Base-by-base conservation (phyloP, 2,888 invertebrate species). In the Heliconius sara region DNA sequence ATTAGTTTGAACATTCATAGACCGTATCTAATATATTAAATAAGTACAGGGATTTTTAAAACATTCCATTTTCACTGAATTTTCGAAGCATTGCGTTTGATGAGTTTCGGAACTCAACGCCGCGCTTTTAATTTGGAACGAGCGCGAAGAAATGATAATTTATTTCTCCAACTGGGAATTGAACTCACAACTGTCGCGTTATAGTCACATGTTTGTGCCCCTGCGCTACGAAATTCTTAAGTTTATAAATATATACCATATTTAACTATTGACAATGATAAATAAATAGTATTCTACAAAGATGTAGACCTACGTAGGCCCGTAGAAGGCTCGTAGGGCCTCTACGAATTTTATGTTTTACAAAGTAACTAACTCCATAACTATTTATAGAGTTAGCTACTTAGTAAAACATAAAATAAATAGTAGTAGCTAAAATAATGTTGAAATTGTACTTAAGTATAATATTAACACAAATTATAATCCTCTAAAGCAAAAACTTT, bases 241-340 rank as follows among this genome's bases (percentile, higher is more conserved):
- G 16, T 5, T 5, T 47, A 34, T 34, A 34, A 34, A 34, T 34
- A 34, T 34, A 22, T 22, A 57, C 5, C 22, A 22, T 19, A 22
- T 19, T 57, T 57, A 57, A 34, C 57, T 30, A 57, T 12, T 39
- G 34, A 22, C 9, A 74, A 76, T 34, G 19, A 5, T 16, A 43
- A 66, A 16, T 25, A 3, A 52, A 65, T 34, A 12, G 6, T 39
- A 22, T n/a, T 2, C 5, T 57, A 57, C 27, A 34, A 27, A 30
- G 0, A 10, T 19, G 27, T 27, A 30, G 19, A 71, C 19, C 57
- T 72, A 72, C 30, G 30, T 68, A n/a, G 39, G 9, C 5, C 16
- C 30, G 72, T 72, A 72, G 72, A 72, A 12, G 2, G 30, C 12
- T 16, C 34, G 72, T 73, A 73, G 72, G 34, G 22, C 22, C 52